Evolutionary conservation across 2,888 invertebrate genomes (phyloP), one percentile per base, ranked within the genome.

Genomic region (Hermaeophaga mercurialis): DNA sequence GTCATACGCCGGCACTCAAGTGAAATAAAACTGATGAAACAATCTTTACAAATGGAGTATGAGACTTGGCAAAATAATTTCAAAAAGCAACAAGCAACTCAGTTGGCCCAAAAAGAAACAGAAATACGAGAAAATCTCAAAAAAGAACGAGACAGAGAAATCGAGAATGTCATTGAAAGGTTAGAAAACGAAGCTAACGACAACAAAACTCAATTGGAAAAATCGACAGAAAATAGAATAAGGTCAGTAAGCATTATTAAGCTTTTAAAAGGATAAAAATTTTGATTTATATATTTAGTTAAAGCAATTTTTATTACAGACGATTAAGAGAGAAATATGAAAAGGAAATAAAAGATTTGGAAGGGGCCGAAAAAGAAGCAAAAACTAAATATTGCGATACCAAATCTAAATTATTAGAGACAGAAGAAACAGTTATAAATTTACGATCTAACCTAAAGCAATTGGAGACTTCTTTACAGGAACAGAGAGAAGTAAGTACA

Each of bases 251-350:
- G 39, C 15, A 18, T 5, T n/a, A 22, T 34, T 22, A 3, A n/a
- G n/a, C n/a, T n/a, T n/a, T n/a, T n/a, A n/a, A n/a, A n/a, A n/a
- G n/a, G n/a, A n/a, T n/a, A n/a, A n/a, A n/a, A n/a, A n/a, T n/a
- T n/a, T n/a, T n/a, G n/a, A n/a, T n/a, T n/a, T n/a, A n/a, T n/a
- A n/a, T n/a, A n/a, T n/a, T n/a, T n/a, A n/a, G n/a, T n/a, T n/a
- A n/a, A n/a, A n/a, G n/a, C n/a, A n/a, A n/a, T n/a, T n/a, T n/a
- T 28, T 58, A 52, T 71, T 72, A 1, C 65, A 91, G 90, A 66
- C 82, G 90, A 22, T 78, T 89, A 33, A 89, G 85, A 69, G 90
- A 90, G 56, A 90, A 91, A 70, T 89, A 87, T 69, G 90, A 90
- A 57, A 79, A 81, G 8, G 91, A 91, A 70, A 73, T 91, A 53